These are phyloP conservation scores for Progne subis DNA, from an alignment of 2,113 vertebrate genomes.

Conservation along the genomic window DNA sequence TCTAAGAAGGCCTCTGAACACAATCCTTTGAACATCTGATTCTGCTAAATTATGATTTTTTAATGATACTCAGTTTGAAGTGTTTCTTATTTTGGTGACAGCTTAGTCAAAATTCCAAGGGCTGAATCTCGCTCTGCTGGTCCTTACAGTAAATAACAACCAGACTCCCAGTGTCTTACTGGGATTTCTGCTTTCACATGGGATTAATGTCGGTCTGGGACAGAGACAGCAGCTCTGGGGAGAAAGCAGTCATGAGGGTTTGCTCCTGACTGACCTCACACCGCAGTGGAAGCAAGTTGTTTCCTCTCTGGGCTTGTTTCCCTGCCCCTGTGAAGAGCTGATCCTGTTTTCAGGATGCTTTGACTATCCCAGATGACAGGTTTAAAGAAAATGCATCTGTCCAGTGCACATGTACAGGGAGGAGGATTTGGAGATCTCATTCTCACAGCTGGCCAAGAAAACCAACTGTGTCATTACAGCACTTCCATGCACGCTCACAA, in stretches of 20 bases:
- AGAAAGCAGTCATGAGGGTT: not conserved
- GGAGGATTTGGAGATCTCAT: not conserved
- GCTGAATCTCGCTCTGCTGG: not conserved
- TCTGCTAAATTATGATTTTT: not conserved
- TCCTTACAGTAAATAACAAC: not conserved
- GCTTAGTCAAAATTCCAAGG: conserved; percentile 20
- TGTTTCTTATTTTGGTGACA: conserved; percentile 19
- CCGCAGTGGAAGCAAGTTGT: not conserved
- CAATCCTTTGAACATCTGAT: conserved; percentile 34
- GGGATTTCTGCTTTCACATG: not conserved
- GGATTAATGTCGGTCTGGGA: not conserved
- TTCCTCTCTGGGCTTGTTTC: not conserved
- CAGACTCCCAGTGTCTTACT: not conserved
- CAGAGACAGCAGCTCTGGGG: not conserved
- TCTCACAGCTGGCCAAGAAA: not conserved
- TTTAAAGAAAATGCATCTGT: not conserved
- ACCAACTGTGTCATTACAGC: not conserved
- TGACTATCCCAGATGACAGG: not conserved
- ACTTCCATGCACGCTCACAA: not conserved
- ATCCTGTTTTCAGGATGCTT: not conserved
- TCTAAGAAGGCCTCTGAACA: not conserved
- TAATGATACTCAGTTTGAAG: not conserved
- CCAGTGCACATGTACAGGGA: not conserved
- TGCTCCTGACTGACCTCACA: not conserved
- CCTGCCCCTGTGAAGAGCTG: not conserved